A percentile compares a stretch with the other conserved stretches of the same genome.
phyloP scores from a whole-genome alignment of 2,797 vertebrate genomes.

The Anguilla obscura region DNA sequence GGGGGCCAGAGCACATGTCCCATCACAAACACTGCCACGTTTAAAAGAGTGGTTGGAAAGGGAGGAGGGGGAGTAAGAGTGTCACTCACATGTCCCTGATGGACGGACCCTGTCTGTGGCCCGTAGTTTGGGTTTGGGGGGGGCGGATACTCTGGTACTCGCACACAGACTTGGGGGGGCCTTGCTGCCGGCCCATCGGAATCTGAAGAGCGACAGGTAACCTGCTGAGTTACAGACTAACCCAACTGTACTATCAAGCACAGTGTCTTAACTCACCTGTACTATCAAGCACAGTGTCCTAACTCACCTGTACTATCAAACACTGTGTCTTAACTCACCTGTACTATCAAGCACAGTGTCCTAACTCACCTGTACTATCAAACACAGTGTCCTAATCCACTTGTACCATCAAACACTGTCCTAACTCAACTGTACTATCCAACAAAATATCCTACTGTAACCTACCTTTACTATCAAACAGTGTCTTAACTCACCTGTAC shows the following conservation, averaged over 20 bases:
- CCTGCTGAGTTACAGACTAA: background rate
- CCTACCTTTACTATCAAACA: background rate
- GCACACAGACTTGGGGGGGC: conserved; percentile 52
- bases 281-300: background rate
- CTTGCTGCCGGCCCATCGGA: conserved; percentile 62
- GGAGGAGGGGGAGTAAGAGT: background rate
- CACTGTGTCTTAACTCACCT: background rate
- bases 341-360: background rate
- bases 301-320: background rate
- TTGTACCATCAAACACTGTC: background rate
- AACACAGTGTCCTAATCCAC: background rate
- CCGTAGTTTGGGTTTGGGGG: conserved; percentile 41
- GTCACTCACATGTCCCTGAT: conserved; percentile 69
- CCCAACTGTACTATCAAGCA: background rate
- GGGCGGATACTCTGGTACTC: conserved; percentile 60
- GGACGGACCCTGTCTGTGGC: conserved; percentile 59
- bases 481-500: background rate
- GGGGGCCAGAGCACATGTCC: background rate
- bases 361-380: background rate
- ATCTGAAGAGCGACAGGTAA: conserved; percentile 30
- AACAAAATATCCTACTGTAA: background rate
- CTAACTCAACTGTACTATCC: background rate
- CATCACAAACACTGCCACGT: background rate
- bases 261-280: background rate
- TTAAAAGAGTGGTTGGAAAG: background rate